Evolutionary conservation across 1,140 invertebrate species (phyloP), one percentile per base, ranked within the genome.

Genomic region (Ptiloglossa arizonensis): DNA sequence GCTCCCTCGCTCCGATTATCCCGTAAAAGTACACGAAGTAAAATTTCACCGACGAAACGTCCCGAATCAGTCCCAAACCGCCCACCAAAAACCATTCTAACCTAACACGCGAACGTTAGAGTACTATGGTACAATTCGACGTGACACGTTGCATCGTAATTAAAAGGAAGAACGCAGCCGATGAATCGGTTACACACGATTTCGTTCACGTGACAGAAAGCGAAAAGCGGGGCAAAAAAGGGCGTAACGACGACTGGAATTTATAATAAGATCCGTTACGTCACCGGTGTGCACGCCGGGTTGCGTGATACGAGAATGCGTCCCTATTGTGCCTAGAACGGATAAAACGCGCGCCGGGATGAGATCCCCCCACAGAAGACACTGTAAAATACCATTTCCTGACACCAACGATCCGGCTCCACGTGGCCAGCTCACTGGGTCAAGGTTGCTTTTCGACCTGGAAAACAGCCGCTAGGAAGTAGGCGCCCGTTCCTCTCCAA

Each of bases 401-500:
- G 46, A 52, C 35, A 68, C 24, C 13, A 5, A 19, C 27, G 15
- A 64, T n/a, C 41, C 41, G 41, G 41, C 35, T 24, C n/a, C 73
- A 60, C 63, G 69, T 52, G 22, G n/a, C 41, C 38, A 17, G 11
- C 6, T 35, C 19, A 74, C 44, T 71, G 41, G 82, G 82, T 83
- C 82, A 83, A 83, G 82, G 82, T 59, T 83, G 66, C 72, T 83
- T 79, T 82, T 79, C 81, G 68, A 78, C 54, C 73, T 62, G 73
- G 41, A 60, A 67, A 81, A 50, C 72, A 41, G 5, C 35, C 50
- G 48, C 24, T 52, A 22, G 19, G 41, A 69, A 66, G 46, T 72
- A 41, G 19, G 56, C 29, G 38, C 46, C n/a, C 19, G 19, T 46
- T 62, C 60, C 32, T 19, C 5, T 19, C 52, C 44, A n/a, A 56